Percentiles rank a stretch among this genome's conserved stretches.
Conservation (phyloP, 2,888 invertebrate genomes). For the Asteroscopus sphinx region DNA sequence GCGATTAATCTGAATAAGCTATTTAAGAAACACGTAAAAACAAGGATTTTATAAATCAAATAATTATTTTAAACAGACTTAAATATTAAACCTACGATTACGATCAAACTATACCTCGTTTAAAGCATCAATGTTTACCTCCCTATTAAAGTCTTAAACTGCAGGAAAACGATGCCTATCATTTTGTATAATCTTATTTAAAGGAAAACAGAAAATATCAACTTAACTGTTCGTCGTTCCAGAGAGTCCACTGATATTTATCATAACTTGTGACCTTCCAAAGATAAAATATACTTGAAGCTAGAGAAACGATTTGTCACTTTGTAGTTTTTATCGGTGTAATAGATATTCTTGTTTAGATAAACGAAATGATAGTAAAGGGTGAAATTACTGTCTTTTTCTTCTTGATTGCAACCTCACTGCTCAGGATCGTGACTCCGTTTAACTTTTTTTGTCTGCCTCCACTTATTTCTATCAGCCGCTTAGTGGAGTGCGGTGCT, state of each 20-base stretch:
- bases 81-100: constrained; percentile 12
- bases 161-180: constrained; percentile 22
- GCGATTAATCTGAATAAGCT: no score
- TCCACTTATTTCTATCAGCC: no score
- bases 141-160: constrained; percentile 23
- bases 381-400: no score
- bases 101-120: constrained; percentile 13
- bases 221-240: constrained; percentile 7
- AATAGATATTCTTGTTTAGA: background rate
- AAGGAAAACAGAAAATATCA: constrained; percentile 36
- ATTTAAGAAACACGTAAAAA: no score
- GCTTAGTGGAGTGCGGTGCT: no score
- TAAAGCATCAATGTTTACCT: constrained; percentile 3
- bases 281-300: background rate
- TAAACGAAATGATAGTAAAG: no score
- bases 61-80: background rate
- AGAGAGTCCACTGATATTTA: constrained; percentile 22
- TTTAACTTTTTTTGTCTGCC: no score
- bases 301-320: background rate
- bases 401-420: no score
- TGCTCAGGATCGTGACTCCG: no score
- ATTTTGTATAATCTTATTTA: constrained; percentile 26
- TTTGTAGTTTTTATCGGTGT: background rate
- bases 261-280: constrained; percentile 16
- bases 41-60: no score